A percentile compares a stretch with the other conserved stretches of the same genome.
Evolutionary conservation across 2,888 invertebrate genomes (phyloP).

Genomic region (Nemotelus nigrinus): DNA sequence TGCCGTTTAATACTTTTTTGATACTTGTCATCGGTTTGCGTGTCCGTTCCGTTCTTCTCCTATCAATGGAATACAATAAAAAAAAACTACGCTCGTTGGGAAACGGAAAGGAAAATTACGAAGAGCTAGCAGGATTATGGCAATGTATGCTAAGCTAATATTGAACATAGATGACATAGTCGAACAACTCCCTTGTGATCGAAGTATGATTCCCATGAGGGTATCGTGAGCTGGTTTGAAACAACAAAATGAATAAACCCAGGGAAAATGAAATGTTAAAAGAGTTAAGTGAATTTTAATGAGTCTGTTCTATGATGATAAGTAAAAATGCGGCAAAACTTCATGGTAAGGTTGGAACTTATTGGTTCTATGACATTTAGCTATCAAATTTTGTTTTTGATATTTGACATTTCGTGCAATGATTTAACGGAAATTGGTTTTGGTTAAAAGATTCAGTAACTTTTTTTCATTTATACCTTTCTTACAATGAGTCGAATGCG

Average conservation of each 20-base stretch:
- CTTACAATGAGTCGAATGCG: too few species aligned
- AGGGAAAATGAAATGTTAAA: too few species aligned
- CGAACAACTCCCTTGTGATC: constrained; percentile 35
- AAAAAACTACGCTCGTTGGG: constrained; percentile 25
- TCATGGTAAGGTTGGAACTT: too few species aligned
- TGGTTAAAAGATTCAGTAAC: too few species aligned
- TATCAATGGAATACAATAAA: constrained; percentile 33
- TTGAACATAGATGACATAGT: constrained; percentile 41
- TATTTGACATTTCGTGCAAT: too few species aligned
- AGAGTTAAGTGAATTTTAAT: too few species aligned
- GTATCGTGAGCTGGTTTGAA: neutral
- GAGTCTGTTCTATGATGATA: constrained; percentile 29
- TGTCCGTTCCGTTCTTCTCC: constrained; percentile 25
- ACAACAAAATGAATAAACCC: too few species aligned
- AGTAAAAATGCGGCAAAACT: constrained; percentile 1
- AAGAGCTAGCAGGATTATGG: neutral
- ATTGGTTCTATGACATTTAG: too few species aligned
- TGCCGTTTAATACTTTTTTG: constrained; percentile 19
- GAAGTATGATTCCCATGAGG: constrained; percentile 35
- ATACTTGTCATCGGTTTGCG: constrained; percentile 28
- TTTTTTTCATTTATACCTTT: too few species aligned
- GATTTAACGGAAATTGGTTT: too few species aligned
- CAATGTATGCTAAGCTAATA: constrained; percentile 14
- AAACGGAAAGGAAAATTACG: neutral
- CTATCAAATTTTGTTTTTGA: too few species aligned